Percentiles rank a stretch among this genome's conserved stretches.
These are phyloP conservation scores for Loriculus beryllinus DNA, from an alignment of 2,797 vertebrate genomes.

Conservation along the genomic window DNA sequence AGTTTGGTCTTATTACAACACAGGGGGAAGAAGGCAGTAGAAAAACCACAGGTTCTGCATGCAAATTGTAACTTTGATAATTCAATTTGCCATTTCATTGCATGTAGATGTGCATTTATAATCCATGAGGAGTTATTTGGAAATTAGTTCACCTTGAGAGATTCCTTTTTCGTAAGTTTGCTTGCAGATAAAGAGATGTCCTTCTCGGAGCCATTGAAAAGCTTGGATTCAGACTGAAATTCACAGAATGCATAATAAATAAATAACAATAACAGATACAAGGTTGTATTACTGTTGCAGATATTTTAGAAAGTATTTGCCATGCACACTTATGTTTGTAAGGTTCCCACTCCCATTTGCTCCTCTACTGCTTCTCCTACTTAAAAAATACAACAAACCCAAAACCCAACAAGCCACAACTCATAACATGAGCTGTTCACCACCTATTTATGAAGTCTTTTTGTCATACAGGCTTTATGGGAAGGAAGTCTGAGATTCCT, in stretches of 20 bases:
- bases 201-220: conserved; percentile 98
- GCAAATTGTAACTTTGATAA: not conserved
- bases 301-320: not conserved
- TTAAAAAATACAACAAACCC: not conserved
- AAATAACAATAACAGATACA: not conserved
- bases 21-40: not conserved
- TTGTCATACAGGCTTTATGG: not conserved
- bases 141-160: conserved; percentile 88
- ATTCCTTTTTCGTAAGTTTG: conserved; percentile 98
- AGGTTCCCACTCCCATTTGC: not conserved
- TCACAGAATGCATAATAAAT: conserved; percentile 10
- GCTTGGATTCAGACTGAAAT: conserved; percentile 93
- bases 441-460: not conserved
- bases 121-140: not conserved
- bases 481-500: not conserved
- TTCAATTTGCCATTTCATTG: not conserved
- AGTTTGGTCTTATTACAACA: not conserved
- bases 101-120: not conserved
- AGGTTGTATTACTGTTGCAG: not conserved
- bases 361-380: not conserved
- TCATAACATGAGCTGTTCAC: not conserved
- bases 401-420: not conserved
- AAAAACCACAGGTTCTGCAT: not conserved
- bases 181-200: conserved; percentile 87
- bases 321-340: not conserved